phyloP scores from a whole-genome alignment of 2,797 vertebrate genomes.

The Enteromius mattozi region DNA sequence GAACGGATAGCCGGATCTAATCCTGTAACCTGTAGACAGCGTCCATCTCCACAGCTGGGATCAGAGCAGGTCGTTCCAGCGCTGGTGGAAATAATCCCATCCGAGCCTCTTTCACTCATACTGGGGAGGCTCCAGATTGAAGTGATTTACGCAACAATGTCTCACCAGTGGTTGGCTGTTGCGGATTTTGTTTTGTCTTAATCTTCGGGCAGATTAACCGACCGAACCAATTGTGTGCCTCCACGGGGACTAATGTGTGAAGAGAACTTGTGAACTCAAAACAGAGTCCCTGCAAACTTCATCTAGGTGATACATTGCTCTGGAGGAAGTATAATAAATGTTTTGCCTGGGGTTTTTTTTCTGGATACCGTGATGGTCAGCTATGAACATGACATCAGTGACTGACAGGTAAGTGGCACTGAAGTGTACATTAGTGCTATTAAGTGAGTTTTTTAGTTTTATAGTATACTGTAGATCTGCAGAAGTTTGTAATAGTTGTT shows the following conservation, averaged over 20 bases:
- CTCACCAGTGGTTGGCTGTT: conserved; percentile 38
- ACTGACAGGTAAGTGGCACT: conserved; percentile 1
- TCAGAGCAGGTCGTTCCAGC: conserved; percentile 5
- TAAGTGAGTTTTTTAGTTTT: neutral
- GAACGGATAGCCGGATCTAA: neutral
- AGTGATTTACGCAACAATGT: conserved; percentile 54
- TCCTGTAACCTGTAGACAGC: neutral
- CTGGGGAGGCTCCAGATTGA: conserved; percentile 41
- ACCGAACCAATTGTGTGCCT: conserved; percentile 42
- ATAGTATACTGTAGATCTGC: neutral
- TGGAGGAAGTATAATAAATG: conserved; percentile 5
- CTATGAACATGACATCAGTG: neutral
- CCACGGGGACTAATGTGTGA: neutral
- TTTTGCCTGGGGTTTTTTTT: too few relatives aligned
- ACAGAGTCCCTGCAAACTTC: conserved; percentile 10
- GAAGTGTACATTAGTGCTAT: neutral
- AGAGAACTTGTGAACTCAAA: conserved; percentile 22
- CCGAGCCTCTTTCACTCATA: conserved; percentile 34
- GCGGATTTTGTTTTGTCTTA: conserved; percentile 54
- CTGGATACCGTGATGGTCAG: neutral
- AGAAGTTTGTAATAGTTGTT: neutral
- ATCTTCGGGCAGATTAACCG: conserved; percentile 58
- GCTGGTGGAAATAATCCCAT: conserved; percentile 52
- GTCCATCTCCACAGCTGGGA: conserved; percentile 22
- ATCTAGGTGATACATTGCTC: neutral